Percentiles rank a stretch among this genome's conserved stretches.
Conservation (phyloP, 2,797 vertebrate species). For the Epinephelus awoara region DNA sequence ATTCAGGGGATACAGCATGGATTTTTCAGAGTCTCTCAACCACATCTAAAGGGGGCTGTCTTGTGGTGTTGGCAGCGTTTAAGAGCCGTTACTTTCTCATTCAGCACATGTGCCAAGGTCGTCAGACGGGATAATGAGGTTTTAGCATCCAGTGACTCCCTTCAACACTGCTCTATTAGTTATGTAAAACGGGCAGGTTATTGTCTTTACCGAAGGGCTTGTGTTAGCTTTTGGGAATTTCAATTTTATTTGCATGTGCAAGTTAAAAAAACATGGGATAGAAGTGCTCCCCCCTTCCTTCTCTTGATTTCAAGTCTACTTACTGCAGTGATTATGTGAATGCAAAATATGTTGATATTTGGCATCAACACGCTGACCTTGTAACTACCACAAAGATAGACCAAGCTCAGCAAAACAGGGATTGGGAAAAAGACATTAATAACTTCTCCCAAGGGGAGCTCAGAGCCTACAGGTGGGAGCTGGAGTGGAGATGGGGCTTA, state of each 20-base stretch:
- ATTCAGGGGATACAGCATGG: conserved; percentile 20
- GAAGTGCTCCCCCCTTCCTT: not conserved
- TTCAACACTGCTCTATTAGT: conserved; percentile 74
- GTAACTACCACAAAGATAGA: not conserved
- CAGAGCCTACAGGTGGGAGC: not conserved
- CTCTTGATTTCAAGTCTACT: not conserved
- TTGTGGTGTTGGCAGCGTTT: conserved; percentile 50
- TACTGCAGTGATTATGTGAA: not conserved
- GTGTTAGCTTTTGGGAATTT: conserved; percentile 74
- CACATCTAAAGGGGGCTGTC: conserved; percentile 47
- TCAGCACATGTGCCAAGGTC: conserved; percentile 80
- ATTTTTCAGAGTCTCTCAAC: conserved; percentile 57
- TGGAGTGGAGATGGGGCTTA: not conserved
- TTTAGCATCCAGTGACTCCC: conserved; percentile 74
- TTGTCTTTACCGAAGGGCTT: conserved; percentile 64
- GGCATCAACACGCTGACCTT: conserved; percentile 8
- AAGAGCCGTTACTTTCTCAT: conserved; percentile 73
- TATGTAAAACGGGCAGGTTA: conserved; percentile 78
- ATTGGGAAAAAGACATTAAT: not conserved
- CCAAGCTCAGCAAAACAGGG: not conserved
- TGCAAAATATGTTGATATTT: conserved; percentile 12
- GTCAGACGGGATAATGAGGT: conserved; percentile 79
- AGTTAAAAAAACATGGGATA: conserved; percentile 14
- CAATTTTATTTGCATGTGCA: conserved; percentile 46
- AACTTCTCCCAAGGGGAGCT: not conserved